These are phyloP conservation scores for Coracias cyanogaster DNA, from an alignment of 2,797 vertebrate species.

Conservation along the genomic window DNA sequence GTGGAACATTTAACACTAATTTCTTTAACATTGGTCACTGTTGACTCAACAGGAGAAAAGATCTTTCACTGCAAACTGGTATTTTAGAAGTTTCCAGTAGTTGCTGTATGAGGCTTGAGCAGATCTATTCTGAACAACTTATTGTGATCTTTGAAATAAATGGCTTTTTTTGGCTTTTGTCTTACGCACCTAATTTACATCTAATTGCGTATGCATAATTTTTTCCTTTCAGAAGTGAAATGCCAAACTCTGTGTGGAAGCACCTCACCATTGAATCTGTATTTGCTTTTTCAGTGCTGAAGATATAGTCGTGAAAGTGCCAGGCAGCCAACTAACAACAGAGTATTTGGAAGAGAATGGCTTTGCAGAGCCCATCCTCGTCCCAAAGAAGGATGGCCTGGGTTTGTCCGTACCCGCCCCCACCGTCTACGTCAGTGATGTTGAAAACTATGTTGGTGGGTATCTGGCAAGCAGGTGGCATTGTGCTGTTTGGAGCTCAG, in stretches of 20 bases:
- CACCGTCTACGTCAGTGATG: slow-evolving; percentile 98
- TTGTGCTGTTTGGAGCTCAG: neutral
- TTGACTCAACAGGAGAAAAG: neutral
- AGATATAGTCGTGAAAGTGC: slow-evolving; percentile 91
- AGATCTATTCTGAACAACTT: fast-evolving
- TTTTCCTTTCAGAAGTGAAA: neutral
- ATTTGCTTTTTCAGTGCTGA: slow-evolving; percentile 85
- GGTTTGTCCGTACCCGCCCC: slow-evolving; percentile 91
- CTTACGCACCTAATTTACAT: neutral
- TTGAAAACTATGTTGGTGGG: slow-evolving; percentile 97
- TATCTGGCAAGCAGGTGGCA: neutral
- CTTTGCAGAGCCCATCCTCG: slow-evolving; percentile 93
- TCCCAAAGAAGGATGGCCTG: slow-evolving; percentile 94
- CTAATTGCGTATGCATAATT: neutral
- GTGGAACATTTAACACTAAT: neutral
- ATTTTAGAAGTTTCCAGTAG: neutral
- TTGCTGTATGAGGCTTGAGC: neutral
- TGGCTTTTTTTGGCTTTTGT: neutral
- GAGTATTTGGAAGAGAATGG: slow-evolving; percentile 94
- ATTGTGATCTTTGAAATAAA: neutral
- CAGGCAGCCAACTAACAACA: slow-evolving; percentile 88
- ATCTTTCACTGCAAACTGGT: neutral
- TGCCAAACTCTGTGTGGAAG: fast-evolving
- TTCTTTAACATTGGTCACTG: neutral
- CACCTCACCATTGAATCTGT: neutral